A percentile compares a stretch with the other conserved stretches of the same genome.
These are phyloP conservation scores for Mycalesis mineus DNA, from an alignment of 2,888 invertebrate genomes.

Conservation along the genomic window DNA sequence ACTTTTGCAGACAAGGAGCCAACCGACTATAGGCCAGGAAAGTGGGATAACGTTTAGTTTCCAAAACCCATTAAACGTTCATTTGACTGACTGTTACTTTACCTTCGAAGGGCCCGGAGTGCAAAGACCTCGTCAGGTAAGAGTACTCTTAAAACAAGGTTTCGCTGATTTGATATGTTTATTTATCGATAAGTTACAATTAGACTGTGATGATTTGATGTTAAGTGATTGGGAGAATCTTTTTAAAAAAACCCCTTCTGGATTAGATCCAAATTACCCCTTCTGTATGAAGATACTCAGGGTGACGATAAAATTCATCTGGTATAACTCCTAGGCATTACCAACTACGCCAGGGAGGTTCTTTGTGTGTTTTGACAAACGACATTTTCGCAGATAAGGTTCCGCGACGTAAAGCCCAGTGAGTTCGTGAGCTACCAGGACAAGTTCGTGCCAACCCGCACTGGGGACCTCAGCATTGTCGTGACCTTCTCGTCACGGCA, in stretches of 20 bases:
- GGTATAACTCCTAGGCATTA: too few species aligned
- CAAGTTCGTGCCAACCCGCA: constrained; percentile 76
- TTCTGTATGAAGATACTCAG: too few species aligned
- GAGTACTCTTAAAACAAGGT: too few species aligned
- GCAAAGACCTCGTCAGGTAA: constrained; percentile 78
- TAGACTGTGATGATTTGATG: too few species aligned
- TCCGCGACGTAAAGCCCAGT: constrained; percentile 81
- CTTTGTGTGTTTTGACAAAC: not conserved
- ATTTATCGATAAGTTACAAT: too few species aligned
- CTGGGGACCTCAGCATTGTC: constrained; percentile 80
- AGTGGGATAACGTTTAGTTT: constrained; percentile 79
- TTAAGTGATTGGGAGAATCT: too few species aligned
- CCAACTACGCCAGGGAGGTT: too few species aligned
- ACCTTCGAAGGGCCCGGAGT: constrained; percentile 84
- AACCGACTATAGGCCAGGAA: constrained; percentile 74
- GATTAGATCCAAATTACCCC: too few species aligned
- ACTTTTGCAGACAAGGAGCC: constrained; percentile 57
- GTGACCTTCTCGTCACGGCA: constrained; percentile 82
- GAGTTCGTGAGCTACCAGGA: constrained; percentile 81
- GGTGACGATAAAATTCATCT: too few species aligned
- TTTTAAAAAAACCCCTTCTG: too few species aligned
- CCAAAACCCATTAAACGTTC: constrained; percentile 81
- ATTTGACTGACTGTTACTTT: constrained; percentile 82
- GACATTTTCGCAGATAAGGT: constrained; percentile 55
- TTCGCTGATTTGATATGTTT: too few species aligned